phyloP scores from a whole-genome alignment of 2,113 vertebrate species.

The Gadus macrocephalus region DNA sequence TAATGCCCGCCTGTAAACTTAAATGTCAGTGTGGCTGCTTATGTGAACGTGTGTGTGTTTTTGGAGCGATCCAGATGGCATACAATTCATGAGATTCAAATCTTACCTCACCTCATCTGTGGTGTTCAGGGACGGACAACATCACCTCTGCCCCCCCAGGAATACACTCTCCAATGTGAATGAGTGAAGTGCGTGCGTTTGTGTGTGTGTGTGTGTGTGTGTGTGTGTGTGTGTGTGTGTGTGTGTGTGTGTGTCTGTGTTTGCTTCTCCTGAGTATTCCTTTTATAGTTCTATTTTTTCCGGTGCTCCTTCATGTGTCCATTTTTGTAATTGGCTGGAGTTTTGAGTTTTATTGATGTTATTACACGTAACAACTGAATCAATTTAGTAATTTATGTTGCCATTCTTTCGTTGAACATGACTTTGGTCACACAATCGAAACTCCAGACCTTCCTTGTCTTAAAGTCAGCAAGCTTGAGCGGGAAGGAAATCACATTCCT shows the following conservation, averaged over 20 bases:
- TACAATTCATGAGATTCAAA: slow-evolving; percentile 46
- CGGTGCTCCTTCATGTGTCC: too few relatives aligned
- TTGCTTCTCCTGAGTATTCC: neutral
- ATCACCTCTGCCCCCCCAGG: slow-evolving; percentile 43
- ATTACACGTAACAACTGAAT: too few relatives aligned
- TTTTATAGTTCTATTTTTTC: too few relatives aligned
- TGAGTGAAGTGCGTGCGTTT: slow-evolving; percentile 22
- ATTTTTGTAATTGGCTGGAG: too few relatives aligned
- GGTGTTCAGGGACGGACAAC: slow-evolving; percentile 40
- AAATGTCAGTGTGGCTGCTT: neutral
- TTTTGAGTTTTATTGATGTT: too few relatives aligned
- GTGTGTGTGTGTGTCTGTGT: slow-evolving; percentile 25
- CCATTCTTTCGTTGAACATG: too few relatives aligned
- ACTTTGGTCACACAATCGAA: too few relatives aligned
- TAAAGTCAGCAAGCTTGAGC: too few relatives aligned
- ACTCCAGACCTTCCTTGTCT: too few relatives aligned
- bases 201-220: slow-evolving; percentile 22
- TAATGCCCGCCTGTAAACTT: neutral
- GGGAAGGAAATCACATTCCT: too few relatives aligned
- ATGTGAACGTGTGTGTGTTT: slow-evolving; percentile 41
- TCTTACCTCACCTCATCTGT: slow-evolving; percentile 66
- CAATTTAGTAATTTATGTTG: too few relatives aligned
- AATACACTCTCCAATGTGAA: slow-evolving; percentile 55
- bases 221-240: slow-evolving; percentile 8
- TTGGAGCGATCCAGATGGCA: slow-evolving; percentile 57